Conservation (phyloP, 2,797 vertebrate species). For the Holocentrus rufus region DNA sequence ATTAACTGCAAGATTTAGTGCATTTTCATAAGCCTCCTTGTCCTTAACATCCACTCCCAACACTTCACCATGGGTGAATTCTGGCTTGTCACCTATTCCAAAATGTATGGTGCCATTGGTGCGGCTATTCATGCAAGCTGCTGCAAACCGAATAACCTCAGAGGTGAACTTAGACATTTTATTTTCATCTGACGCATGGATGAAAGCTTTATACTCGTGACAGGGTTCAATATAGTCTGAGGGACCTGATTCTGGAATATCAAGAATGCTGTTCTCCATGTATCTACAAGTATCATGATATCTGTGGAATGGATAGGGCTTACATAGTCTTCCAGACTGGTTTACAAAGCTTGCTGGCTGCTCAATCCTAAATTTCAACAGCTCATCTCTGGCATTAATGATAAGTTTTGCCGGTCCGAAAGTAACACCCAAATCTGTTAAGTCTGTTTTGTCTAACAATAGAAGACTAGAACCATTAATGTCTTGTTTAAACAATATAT, state of each 20-base stretch:
- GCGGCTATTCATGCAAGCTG: constrained; percentile 80
- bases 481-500: constrained; percentile 61
- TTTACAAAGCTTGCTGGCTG: constrained; percentile 10
- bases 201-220: constrained; percentile 79
- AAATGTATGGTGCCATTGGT: constrained; percentile 83
- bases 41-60: constrained; percentile 64
- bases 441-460: constrained; percentile 50
- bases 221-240: constrained; percentile 75
- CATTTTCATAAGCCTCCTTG: constrained; percentile 61
- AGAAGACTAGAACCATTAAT: constrained; percentile 68
- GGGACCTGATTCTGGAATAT: constrained; percentile 71
- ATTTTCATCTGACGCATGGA: constrained; percentile 41
- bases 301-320: constrained; percentile 75
- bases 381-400: constrained; percentile 64
- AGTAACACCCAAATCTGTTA: constrained; percentile 39
- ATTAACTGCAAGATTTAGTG: constrained; percentile 45
- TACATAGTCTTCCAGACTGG: constrained; percentile 50
- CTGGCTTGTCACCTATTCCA: constrained; percentile 73
- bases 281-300: constrained; percentile 70
- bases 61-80: constrained; percentile 71
- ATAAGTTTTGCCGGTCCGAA: constrained; percentile 70
- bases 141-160: constrained; percentile 73
- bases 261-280: constrained; percentile 56
- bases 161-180: constrained; percentile 66
- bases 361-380: constrained; percentile 52